Evolutionary conservation across 2,888 invertebrate genomes (phyloP).

Genomic region (Xestia c-nigrum): DNA sequence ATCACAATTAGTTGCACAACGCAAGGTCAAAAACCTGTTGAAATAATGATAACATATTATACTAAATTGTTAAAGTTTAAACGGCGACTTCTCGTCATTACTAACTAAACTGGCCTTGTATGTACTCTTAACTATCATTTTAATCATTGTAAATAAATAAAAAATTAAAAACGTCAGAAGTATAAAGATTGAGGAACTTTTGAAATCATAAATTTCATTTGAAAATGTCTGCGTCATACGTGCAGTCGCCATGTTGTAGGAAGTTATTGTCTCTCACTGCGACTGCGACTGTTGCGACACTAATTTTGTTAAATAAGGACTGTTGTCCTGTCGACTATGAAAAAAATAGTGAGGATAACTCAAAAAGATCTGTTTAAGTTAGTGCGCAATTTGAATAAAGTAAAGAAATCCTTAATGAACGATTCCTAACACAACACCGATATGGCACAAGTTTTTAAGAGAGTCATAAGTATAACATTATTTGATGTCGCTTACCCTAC

Average conservation of each 20-base stretch:
- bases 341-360: background rate
- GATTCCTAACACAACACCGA: slow-evolving; percentile 15
- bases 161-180: slow-evolving; percentile 25
- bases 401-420: background rate
- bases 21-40: slow-evolving; percentile 54
- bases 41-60: slow-evolving; percentile 12
- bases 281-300: background rate
- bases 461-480: background rate
- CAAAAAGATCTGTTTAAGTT: background rate
- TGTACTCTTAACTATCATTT: slow-evolving; percentile 33
- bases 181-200: slow-evolving; percentile 18
- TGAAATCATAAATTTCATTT: background rate
- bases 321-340: background rate
- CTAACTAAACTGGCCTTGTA: slow-evolving; percentile 58
- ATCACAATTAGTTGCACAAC: slow-evolving; percentile 62
- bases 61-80: slow-evolving; percentile 16
- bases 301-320: background rate
- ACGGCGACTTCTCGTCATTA: slow-evolving; percentile 18
- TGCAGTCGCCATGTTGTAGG: background rate
- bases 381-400: background rate
- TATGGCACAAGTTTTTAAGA: slow-evolving; percentile 51
- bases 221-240: background rate
- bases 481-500: slow-evolving; percentile 5
- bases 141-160: slow-evolving; percentile 36
- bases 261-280: background rate